phyloP scores from a whole-genome alignment of 2,113 vertebrate genomes.

The Nicator chloris region DNA sequence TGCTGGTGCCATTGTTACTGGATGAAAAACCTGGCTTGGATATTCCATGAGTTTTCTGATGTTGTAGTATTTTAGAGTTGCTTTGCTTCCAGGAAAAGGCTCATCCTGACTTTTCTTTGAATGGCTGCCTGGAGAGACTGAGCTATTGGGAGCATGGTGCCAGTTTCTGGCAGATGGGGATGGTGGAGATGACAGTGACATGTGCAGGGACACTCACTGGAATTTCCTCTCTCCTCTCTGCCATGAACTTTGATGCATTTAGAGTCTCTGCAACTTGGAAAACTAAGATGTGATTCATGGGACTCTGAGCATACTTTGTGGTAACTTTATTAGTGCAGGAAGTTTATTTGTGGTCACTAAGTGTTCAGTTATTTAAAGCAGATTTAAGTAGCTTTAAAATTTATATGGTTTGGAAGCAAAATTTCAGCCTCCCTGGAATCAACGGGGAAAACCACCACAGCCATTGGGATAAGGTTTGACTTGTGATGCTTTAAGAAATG shows the following conservation, averaged over 20 bases:
- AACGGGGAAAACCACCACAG: not conserved
- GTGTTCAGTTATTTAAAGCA: not conserved
- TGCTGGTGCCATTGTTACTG: not conserved
- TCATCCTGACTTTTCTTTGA: constrained; percentile 25
- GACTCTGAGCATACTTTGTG: not conserved
- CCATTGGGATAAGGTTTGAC: not conserved
- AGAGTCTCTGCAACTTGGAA: not conserved
- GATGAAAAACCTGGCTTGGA: not conserved
- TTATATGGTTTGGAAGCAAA: not conserved
- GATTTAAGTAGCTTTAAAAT: not conserved
- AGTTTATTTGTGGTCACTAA: not conserved
- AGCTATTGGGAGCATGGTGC: not conserved
- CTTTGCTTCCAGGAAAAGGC: not conserved
- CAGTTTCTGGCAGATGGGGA: not conserved
- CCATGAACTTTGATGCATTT: not conserved
- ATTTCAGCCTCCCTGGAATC: not conserved
- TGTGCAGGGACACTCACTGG: not conserved
- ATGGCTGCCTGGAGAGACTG: not conserved
- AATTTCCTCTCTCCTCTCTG: not conserved
- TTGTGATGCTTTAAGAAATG: not conserved
- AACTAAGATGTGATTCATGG: not conserved
- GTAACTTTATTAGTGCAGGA: not conserved
- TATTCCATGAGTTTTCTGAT: not conserved
- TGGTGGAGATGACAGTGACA: not conserved
- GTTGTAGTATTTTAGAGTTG: not conserved